Conservation (phyloP, 2,888 invertebrate genomes). For the Microchrysa polita region DNA sequence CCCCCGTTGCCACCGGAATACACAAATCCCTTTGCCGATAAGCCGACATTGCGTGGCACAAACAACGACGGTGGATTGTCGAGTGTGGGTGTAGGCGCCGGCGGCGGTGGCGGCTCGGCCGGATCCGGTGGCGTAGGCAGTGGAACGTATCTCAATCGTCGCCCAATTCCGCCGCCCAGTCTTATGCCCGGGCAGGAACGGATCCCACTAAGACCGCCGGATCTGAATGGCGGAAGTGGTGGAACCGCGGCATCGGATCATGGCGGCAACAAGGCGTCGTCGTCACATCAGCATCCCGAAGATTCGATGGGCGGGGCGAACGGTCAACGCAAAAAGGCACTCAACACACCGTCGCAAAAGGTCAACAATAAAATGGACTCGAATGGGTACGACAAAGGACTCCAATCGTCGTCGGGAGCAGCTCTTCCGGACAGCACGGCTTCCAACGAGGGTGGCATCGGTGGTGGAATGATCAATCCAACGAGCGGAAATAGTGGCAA, state of each 20-base stretch:
- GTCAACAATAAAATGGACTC: conserved; percentile 58
- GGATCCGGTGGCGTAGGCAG: background rate
- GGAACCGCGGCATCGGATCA: conserved; percentile 44
- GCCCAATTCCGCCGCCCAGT: conserved; percentile 86
- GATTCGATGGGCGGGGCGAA: conserved; percentile 26
- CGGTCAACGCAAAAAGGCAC: conserved; percentile 69
- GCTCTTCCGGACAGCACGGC: background rate
- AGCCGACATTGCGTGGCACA: conserved; percentile 83
- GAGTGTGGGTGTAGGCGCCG: conserved; percentile 40
- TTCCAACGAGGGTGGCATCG: background rate
- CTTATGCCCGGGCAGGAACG: conserved; percentile 83
- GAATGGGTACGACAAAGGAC: conserved; percentile 28
- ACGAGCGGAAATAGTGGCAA: conserved; percentile 62
- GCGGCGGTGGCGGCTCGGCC: background rate
- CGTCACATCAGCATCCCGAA: background rate
- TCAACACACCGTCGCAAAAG: conserved; percentile 80
- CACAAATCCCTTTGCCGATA: conserved; percentile 87
- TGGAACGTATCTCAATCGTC: conserved; percentile 71
- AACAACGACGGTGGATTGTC: conserved; percentile 67
- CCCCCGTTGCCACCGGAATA: conserved; percentile 86
- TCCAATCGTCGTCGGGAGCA: conserved; percentile 39
- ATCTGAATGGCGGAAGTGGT: conserved; percentile 52
- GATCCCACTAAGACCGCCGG: conserved; percentile 80
- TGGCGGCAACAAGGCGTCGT: background rate
- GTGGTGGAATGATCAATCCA: background rate